These are phyloP conservation scores for Lycopodina hypogea DNA, from an alignment of 37 sponge, comb jelly and placozoan species.

Conservation along the genomic window DNA sequence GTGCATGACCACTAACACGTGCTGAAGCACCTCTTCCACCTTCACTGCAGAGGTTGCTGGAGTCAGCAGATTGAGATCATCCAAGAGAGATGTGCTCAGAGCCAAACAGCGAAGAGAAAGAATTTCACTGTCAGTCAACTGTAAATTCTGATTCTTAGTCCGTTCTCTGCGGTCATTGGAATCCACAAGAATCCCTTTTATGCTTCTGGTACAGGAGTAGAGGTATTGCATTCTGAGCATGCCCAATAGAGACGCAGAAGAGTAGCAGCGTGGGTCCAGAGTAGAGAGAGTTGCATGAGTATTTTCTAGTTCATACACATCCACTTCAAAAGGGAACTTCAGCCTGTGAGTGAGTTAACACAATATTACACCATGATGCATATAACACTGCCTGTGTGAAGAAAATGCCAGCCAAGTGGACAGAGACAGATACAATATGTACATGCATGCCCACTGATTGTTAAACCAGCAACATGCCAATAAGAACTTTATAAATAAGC, in stretches of 20 bases:
- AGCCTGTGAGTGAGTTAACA: conserved; percentile 30
- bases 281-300: conserved; percentile 29
- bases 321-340: conserved; percentile 61
- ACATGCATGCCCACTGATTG: too few species aligned
- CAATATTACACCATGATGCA: neutral
- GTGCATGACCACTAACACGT: neutral
- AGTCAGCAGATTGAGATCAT: neutral
- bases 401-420: too few species aligned
- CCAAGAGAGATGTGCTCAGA: neutral
- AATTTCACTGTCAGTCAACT: neutral
- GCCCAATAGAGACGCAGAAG: conserved; percentile 38
- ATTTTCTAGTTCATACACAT: conserved; percentile 2
- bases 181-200: neutral
- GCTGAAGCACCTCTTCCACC: neutral
- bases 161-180: neutral
- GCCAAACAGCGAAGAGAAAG: neutral
- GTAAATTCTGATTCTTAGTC: neutral
- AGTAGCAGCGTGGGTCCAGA: conserved; percentile 23
- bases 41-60: neutral
- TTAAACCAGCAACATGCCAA: too few species aligned
- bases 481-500: too few species aligned
- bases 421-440: too few species aligned
- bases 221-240: conserved; percentile 62
- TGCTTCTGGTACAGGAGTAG: conserved; percentile 20
- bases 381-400: too few species aligned